A percentile compares a stretch with the other conserved stretches of the same genome.
phyloP scores from a whole-genome alignment of 1,140 invertebrate species.

The Episyrphus balteatus region DNA sequence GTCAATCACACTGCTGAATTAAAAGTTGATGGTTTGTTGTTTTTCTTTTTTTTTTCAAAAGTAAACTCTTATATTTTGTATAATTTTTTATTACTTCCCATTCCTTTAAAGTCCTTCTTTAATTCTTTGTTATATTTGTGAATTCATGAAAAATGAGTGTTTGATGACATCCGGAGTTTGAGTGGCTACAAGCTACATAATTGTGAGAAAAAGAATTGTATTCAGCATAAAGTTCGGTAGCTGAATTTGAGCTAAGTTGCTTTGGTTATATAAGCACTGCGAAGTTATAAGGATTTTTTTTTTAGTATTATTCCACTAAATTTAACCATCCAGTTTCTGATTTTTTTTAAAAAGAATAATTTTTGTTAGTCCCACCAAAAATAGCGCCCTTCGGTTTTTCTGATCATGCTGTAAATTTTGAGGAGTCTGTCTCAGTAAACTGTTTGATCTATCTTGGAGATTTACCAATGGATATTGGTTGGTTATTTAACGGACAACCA shows the following conservation, averaged over 20 bases:
- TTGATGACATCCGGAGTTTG: no score
- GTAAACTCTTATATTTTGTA: constrained; percentile 5
- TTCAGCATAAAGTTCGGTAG: no score
- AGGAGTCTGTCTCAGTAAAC: constrained; percentile 50
- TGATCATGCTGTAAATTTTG: constrained; percentile 49
- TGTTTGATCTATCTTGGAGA: constrained; percentile 61
- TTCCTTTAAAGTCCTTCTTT: background rate
- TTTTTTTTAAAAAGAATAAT: no score
- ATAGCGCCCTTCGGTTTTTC: constrained; percentile 50
- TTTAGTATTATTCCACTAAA: background rate
- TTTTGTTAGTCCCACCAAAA: constrained; percentile 47
- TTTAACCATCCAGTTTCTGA: no score
- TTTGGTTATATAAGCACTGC: background rate
- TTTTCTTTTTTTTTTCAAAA: constrained; percentile 4
- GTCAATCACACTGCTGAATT: constrained; percentile 53
- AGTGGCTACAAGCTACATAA: no score
- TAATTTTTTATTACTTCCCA: constrained; percentile 3
- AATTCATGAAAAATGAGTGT: no score
- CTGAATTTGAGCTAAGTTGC: background rate
- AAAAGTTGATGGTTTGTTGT: constrained; percentile 65
- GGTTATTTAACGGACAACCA: background rate
- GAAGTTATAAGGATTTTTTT: constrained; percentile 11
- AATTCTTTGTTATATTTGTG: background rate
- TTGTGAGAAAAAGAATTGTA: no score
- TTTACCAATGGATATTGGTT: constrained; percentile 43